These are phyloP conservation scores for Gymnocephalus cernua DNA, from an alignment of 2,113 vertebrate genomes.

Conservation along the genomic window DNA sequence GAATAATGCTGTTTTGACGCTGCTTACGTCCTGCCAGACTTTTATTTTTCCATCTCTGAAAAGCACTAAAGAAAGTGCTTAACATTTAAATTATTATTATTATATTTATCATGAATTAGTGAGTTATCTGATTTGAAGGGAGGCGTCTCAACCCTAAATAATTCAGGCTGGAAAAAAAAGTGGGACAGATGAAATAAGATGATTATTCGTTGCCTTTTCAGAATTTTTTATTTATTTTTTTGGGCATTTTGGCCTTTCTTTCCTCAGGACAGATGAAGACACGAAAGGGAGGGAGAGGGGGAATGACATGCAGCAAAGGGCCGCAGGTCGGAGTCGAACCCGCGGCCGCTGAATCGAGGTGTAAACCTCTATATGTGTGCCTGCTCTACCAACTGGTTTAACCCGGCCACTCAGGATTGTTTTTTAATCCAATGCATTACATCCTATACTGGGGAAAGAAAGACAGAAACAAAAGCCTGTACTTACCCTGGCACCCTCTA, in stretches of 20 bases:
- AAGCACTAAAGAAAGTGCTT: neutral
- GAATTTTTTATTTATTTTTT: too few species aligned
- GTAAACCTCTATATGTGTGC: too few species aligned
- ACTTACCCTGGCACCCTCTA: neutral
- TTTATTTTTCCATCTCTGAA: neutral
- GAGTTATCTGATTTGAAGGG: neutral
- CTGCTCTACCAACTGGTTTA: too few species aligned
- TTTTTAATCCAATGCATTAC: neutral
- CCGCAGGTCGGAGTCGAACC: too few species aligned
- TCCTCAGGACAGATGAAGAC: too few species aligned
- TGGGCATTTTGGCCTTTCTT: too few species aligned
- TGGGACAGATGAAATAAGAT: neutral
- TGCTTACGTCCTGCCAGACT: neutral
- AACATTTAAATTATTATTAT: neutral
- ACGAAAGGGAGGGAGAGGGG: too few species aligned
- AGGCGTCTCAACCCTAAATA: neutral
- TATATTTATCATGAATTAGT: neutral
- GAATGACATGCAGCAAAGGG: too few species aligned
- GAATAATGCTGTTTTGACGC: neutral
- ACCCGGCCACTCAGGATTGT: too few species aligned
- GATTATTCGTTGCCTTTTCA: neutral
- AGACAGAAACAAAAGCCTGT: neutral
- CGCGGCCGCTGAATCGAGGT: too few species aligned
- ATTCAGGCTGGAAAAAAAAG: neutral
- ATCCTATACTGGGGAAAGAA: too few species aligned